A percentile compares a stretch with the other conserved stretches of the same genome.
phyloP scores from a whole-genome alignment of 2,113 vertebrate genomes.

The Mesocricetus auratus region DNA sequence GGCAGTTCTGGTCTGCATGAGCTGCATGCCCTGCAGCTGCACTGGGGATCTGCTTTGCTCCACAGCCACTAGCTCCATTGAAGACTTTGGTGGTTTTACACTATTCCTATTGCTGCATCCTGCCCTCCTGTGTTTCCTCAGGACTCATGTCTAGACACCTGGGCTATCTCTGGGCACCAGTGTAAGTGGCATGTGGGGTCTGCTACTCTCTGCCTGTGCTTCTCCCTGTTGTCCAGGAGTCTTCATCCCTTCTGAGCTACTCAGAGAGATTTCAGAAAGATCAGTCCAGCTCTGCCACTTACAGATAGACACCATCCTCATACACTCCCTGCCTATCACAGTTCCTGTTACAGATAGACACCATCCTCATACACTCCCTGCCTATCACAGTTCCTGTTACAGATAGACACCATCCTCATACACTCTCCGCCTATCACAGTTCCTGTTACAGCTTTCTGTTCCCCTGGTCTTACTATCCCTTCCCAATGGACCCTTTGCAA shows the following conservation, averaged over 20 bases:
- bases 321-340: rapidly evolving
- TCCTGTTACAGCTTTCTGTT: too few relatives aligned
- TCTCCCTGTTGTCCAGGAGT: neutral
- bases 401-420: neutral
- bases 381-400: too few relatives aligned
- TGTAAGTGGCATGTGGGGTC: neutral
- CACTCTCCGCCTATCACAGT: rapidly evolving
- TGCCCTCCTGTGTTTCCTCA: neutral
- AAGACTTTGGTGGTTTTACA: neutral
- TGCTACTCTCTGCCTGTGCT: neutral
- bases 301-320: neutral
- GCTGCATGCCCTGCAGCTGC: neutral
- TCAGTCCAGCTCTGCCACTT: too few relatives aligned
- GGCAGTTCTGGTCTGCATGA: too few relatives aligned
- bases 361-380: neutral
- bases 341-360: neutral
- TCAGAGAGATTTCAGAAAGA: neutral
- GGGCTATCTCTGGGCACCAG: neutral
- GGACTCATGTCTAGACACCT: neutral
- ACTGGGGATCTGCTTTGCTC: neutral
- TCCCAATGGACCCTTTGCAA: neutral
- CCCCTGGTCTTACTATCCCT: neutral
- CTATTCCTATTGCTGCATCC: neutral
- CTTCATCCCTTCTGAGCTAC: neutral
- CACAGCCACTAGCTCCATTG: neutral